These are phyloP conservation scores for Prunella strophiata DNA, from an alignment of 2,797 vertebrate genomes.

Conservation along the genomic window DNA sequence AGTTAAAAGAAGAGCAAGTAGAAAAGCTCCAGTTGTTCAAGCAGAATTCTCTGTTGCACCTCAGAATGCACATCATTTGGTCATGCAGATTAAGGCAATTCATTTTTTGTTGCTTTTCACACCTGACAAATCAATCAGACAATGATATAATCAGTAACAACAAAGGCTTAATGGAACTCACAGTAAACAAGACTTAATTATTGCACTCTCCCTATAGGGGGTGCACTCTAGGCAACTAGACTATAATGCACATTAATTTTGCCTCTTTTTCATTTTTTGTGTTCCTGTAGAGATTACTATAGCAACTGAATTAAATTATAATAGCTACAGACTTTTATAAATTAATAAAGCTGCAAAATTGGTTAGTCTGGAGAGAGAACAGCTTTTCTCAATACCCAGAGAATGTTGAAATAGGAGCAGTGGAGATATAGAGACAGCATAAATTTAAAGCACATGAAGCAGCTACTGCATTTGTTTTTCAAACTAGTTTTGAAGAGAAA, in stretches of 20 bases:
- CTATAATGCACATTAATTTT: slow-evolving; percentile 67
- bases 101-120: slow-evolving; percentile 58
- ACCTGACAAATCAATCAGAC: slow-evolving; percentile 65
- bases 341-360: slow-evolving; percentile 19
- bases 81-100: slow-evolving; percentile 48
- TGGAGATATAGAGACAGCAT: not conserved
- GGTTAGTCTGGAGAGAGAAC: not conserved
- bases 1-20: slow-evolving; percentile 38
- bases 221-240: slow-evolving; percentile 63
- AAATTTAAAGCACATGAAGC: not conserved
- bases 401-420: not conserved
- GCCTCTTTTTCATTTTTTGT: slow-evolving; percentile 54
- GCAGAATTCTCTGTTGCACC: not conserved
- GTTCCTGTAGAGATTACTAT: slow-evolving; percentile 63
- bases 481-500: not conserved
- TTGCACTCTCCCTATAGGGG: slow-evolving; percentile 51
- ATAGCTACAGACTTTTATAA: slow-evolving; percentile 40
- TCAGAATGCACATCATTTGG: slow-evolving; percentile 9
- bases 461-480: not conserved
- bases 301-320: slow-evolving; percentile 66
- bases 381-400: not conserved
- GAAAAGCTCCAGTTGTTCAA: slow-evolving; percentile 51
- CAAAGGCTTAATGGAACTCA: slow-evolving; percentile 55
- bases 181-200: slow-evolving; percentile 74
- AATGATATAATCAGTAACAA: slow-evolving; percentile 59